phyloP scores from a whole-genome alignment of 2,113 vertebrate species.

The Sorex fumeus region DNA sequence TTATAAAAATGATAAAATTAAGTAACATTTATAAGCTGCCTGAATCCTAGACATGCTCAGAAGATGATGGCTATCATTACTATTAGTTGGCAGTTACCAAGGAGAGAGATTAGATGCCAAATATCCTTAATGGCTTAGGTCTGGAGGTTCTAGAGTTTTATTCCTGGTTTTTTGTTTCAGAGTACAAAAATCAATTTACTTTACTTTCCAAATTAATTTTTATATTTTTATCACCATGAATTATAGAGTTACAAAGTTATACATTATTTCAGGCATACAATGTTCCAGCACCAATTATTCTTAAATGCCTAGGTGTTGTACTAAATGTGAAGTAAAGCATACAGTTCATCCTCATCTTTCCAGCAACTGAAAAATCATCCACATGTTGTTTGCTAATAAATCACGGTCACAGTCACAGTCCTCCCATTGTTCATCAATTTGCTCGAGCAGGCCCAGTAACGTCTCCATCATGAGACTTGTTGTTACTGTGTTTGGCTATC shows the following conservation, averaged over 20 bases:
- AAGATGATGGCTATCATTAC: too few relatives aligned
- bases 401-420: too few relatives aligned
- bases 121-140: not conserved
- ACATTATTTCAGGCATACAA: too few relatives aligned
- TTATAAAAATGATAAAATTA: constrained; percentile 35
- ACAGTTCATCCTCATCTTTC: not conserved
- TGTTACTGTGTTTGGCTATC: too few relatives aligned
- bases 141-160: not conserved
- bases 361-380: constrained; percentile 10
- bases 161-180: not conserved
- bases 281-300: too few relatives aligned
- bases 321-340: not conserved
- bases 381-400: constrained; percentile 45
- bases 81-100: not conserved
- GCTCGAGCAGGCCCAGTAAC: too few relatives aligned
- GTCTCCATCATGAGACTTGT: too few relatives aligned
- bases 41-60: not conserved
- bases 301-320: not conserved
- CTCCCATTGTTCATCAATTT: too few relatives aligned
- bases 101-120: not conserved
- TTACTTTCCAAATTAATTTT: too few relatives aligned
- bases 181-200: too few relatives aligned
- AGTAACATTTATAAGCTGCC: not conserved
- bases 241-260: too few relatives aligned
- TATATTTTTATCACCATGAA: too few relatives aligned